phyloP scores from a whole-genome alignment of 2,113 vertebrate genomes.

The Gavia stellata region DNA sequence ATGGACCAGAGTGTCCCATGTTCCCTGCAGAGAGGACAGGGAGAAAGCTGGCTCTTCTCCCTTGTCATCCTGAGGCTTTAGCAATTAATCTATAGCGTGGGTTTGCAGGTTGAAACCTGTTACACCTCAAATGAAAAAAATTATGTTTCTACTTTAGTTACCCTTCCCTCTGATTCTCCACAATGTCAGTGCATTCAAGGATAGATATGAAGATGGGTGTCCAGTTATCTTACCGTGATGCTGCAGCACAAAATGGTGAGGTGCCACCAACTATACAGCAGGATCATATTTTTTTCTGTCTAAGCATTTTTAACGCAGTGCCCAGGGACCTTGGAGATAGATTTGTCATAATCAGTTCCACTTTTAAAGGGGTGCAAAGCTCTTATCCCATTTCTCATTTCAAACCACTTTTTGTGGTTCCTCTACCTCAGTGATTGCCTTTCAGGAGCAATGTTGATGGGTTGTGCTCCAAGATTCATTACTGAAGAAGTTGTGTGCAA shows the following conservation, averaged over 20 bases:
- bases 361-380: neutral
- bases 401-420: neutral
- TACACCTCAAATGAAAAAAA: neutral
- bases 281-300: neutral
- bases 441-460: neutral
- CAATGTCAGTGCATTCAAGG: neutral
- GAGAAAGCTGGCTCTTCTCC: neutral
- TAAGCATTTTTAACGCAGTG: neutral
- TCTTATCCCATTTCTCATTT: constrained; percentile 11
- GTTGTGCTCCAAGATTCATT: neutral
- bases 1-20: neutral
- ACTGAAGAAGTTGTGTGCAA: neutral
- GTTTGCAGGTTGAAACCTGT: neutral
- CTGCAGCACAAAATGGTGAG: neutral
- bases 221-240: neutral
- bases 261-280: neutral
- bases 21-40: neutral
- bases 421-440: neutral
- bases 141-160: neutral
- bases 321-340: neutral
- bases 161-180: neutral
- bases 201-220: neutral
- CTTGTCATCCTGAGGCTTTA: neutral
- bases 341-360: neutral
- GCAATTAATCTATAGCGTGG: neutral